These are phyloP conservation scores for Prionailurus viverrinus DNA, from an alignment of 2,113 vertebrate species.

Conservation along the genomic window DNA sequence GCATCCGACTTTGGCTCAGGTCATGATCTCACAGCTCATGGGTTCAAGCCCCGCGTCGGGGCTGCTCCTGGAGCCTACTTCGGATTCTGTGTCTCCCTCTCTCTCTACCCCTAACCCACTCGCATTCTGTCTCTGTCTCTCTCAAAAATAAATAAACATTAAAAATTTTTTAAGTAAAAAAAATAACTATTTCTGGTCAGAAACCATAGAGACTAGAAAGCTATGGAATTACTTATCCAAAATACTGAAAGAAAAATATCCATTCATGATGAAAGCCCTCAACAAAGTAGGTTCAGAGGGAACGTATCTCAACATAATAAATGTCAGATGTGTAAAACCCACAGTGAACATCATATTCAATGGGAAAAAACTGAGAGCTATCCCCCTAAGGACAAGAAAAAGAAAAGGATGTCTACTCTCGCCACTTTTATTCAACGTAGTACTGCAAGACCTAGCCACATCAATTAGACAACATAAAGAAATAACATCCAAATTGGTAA, in stretches of 20 bases:
- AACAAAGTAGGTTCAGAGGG: not conserved
- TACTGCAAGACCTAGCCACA: not conserved
- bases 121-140: no score
- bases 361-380: not conserved
- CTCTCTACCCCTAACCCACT: no score
- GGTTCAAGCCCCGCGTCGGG: rapidly evolving
- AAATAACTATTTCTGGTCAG: not conserved
- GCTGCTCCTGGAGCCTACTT: no score
- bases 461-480: not conserved
- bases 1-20: no score
- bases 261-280: not conserved
- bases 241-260: not conserved
- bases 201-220: not conserved
- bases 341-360: not conserved
- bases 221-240: not conserved
- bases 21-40: no score
- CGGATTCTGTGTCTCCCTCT: no score
- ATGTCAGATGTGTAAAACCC: not conserved
- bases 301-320: not conserved
- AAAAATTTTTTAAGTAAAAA: no score
- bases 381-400: not conserved
- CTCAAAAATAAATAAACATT: no score
- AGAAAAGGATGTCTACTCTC: not conserved
- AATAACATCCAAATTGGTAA: not conserved
- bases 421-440: not conserved